A percentile compares a stretch with the other conserved stretches of the same genome.
Conservation (phyloP, 2,888 invertebrate species). For the Drosophila vallismaia region DNA sequence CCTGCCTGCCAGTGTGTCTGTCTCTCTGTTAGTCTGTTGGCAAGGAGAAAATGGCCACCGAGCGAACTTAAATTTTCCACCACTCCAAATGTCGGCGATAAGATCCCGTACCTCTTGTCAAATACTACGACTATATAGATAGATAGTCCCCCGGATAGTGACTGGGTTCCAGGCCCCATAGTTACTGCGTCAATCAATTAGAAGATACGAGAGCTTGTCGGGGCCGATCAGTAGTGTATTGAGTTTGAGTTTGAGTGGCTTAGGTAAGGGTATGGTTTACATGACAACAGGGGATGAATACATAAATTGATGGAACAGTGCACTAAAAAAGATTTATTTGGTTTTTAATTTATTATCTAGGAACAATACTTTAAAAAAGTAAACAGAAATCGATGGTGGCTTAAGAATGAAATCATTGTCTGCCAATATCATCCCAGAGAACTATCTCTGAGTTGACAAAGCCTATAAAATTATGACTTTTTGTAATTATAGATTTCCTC, state of each 20-base stretch:
- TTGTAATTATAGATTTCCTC: neutral
- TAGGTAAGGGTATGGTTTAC: conserved; percentile 63
- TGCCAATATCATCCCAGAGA: neutral
- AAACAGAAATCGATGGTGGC: neutral
- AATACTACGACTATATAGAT: conserved; percentile 23
- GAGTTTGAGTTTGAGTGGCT: conserved; percentile 21
- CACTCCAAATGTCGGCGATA: conserved; percentile 33
- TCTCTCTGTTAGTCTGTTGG: neutral
- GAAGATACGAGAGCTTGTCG: conserved; percentile 29
- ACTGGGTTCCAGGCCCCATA: conserved; percentile 20
- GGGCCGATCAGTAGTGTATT: conserved; percentile 7
- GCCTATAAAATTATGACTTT: neutral
- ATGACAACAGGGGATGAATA: conserved; percentile 56
- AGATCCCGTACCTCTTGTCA: conserved; percentile 27
- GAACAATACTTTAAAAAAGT: no score
- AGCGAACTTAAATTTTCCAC: conserved; percentile 45
- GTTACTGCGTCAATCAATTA: conserved; percentile 68
- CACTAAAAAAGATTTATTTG: neutral
- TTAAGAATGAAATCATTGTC: neutral
- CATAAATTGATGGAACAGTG: neutral
- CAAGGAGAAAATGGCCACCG: conserved; percentile 63
- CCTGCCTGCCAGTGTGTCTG: conserved; percentile 40
- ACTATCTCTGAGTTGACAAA: neutral
- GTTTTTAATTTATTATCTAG: no score
- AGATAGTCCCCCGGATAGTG: conserved; percentile 33